Percentiles rank a stretch among this genome's conserved stretches.
phyloP scores from a whole-genome alignment of 2,113 vertebrate genomes.

The Plecotus auritus region DNA sequence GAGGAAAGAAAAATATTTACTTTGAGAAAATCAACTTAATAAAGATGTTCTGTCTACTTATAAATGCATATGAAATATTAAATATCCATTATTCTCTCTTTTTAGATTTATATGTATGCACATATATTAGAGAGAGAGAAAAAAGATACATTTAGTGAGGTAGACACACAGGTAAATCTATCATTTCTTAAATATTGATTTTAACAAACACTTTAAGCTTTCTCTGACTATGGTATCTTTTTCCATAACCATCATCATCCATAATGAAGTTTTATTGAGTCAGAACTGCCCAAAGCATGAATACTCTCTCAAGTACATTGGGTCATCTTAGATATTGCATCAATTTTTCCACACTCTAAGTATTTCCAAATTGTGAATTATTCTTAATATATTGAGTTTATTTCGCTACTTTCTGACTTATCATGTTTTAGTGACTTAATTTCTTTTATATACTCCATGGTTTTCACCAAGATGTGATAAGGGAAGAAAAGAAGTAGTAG shows the following conservation, averaged over 20 bases:
- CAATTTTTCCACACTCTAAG: not conserved
- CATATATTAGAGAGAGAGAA: not conserved
- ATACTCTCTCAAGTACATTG: not conserved
- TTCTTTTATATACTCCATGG: not conserved
- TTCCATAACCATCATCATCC: not conserved
- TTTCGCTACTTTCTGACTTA: not conserved
- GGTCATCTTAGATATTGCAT: not conserved
- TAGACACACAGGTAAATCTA: not conserved
- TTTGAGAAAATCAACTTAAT: constrained; percentile 6
- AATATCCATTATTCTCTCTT: not conserved
- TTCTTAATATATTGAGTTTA: not conserved
- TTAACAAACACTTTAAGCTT: constrained; percentile 13
- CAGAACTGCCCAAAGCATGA: not conserved
- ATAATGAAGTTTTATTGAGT: constrained; percentile 12
- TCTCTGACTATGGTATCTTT: not conserved
- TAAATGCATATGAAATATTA: not conserved
- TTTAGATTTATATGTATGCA: not conserved
- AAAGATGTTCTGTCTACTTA: not conserved
- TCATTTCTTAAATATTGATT: not conserved
- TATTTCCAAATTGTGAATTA: not conserved
- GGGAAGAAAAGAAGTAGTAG: not conserved
- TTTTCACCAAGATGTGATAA: not conserved
- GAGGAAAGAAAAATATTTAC: not conserved
- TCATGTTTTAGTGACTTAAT: not conserved
- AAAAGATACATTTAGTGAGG: not conserved